Evolutionary conservation across 2,113 vertebrate genomes (phyloP), one percentile per base, ranked within the genome.

Genomic region (Vanacampus margaritifer): DNA sequence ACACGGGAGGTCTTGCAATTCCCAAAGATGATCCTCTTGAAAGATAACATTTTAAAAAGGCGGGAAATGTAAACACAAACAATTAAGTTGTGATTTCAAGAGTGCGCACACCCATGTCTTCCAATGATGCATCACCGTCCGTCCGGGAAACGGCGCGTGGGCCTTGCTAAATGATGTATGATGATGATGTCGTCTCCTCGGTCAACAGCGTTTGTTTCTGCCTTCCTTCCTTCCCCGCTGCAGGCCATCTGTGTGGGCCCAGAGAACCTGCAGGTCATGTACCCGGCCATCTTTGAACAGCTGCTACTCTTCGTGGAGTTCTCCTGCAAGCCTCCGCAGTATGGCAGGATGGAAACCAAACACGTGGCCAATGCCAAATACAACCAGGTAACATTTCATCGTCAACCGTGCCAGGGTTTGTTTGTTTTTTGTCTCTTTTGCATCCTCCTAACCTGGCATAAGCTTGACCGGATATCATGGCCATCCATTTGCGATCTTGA

Each of bases 191-290:
- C 45, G 65, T 72, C 81, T 50, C 72, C n/a, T 69, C 70, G 60
- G 77, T 80, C 80, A 82, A 79, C 80, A 64, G 81, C 79, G 83
- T 88, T 85, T 87, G 76, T 86, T 82, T 78, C 73, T 82, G 54
- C 26, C 65, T 77, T 76, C 23, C 65, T 77, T 76, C 57, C 81
- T 75, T 73, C 83, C 84, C 84, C 63, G 84, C 84, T 89, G 57
- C 83, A 99, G 97, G 96, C 95, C 72, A 99, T 99, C 87, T 98
- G 97, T 78, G 91, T 98, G 74, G 95, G 97, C 75, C 94, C 96
- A 5, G 97, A 99, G 92, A 94, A 91, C 76, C 96, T 99, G 95
- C 97, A 99, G 90, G 94, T 95, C 91, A 99, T 99, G 97, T 99
- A 99, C 91, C 97, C 97, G 36, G 96, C 97, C 83, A 98, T 99